Evolutionary conservation across 2,888 invertebrate species (phyloP).

Genomic region (Drosophila atroscutellata): DNA sequence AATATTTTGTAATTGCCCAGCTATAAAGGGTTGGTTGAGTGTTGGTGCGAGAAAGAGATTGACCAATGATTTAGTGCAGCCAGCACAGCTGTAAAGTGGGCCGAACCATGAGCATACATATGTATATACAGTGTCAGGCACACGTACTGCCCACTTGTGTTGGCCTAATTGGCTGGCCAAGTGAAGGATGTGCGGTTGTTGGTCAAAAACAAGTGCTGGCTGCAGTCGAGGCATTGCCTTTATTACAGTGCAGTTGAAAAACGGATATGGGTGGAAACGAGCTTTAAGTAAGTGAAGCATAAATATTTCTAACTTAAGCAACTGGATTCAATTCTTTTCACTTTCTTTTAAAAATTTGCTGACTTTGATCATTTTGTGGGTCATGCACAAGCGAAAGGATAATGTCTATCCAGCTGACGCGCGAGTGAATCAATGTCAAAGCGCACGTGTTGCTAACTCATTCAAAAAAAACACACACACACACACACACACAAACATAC

Average conservation of each 20-base stretch:
- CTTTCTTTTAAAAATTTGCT: conserved; percentile 3
- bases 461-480: conserved; percentile 39
- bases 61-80: conserved; percentile 27
- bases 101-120: conserved; percentile 2
- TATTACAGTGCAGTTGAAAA: conserved; percentile 21
- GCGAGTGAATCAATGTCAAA: conserved; percentile 60
- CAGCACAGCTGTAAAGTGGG: conserved; percentile 48
- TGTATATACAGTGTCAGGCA: conserved; percentile 16
- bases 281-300: conserved; percentile 16
- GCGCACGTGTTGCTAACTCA: conserved; percentile 54
- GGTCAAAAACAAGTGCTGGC: conserved; percentile 12
- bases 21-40: neutral
- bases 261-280: neutral
- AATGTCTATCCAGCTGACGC: conserved; percentile 36
- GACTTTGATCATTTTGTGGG: conserved; percentile 31
- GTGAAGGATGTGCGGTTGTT: conserved; percentile 35
- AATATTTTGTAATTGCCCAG: conserved; percentile 52
- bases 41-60: conserved; percentile 7
- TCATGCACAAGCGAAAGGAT: conserved; percentile 31
- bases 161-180: conserved; percentile 70
- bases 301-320: conserved; percentile 15
- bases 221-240: conserved; percentile 17
- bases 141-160: conserved; percentile 58
- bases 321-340: neutral
- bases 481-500: conserved; percentile 13